These are phyloP conservation scores for Stratiolaelaps scimitus DNA, from an alignment of 1,140 invertebrate species.

Conservation along the genomic window DNA sequence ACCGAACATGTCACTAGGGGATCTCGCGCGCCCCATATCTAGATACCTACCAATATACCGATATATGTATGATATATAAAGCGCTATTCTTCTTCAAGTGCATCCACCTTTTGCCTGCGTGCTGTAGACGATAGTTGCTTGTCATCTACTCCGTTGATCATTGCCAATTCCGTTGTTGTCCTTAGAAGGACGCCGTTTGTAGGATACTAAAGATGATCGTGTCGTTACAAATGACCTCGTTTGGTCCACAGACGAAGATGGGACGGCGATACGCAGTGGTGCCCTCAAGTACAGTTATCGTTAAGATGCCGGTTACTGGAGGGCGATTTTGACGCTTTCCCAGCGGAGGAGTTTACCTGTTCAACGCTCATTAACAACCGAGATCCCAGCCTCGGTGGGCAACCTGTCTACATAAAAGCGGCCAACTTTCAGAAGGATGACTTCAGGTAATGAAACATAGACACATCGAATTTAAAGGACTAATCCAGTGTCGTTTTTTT, in stretches of 20 bases:
- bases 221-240: not conserved
- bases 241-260: not conserved
- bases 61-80: no score
- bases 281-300: slow-evolving; percentile 1
- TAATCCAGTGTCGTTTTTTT: no score
- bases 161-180: not conserved
- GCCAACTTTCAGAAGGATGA: not conserved
- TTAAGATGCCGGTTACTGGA: not conserved
- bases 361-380: not conserved
- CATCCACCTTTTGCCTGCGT: no score
- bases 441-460: not conserved
- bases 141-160: not conserved
- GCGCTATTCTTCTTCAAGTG: no score
- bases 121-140: not conserved
- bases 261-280: not conserved
- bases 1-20: no score
- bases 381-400: not conserved
- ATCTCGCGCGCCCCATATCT: no score
- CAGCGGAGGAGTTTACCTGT: not conserved
- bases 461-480: no score
- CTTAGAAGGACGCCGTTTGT: not conserved
- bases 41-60: no score
- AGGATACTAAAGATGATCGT: not conserved
- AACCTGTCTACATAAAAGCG: not conserved
- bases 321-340: not conserved